Evolutionary conservation across 2,797 vertebrate species (phyloP).

Genomic region (Syncerus caffer): DNA sequence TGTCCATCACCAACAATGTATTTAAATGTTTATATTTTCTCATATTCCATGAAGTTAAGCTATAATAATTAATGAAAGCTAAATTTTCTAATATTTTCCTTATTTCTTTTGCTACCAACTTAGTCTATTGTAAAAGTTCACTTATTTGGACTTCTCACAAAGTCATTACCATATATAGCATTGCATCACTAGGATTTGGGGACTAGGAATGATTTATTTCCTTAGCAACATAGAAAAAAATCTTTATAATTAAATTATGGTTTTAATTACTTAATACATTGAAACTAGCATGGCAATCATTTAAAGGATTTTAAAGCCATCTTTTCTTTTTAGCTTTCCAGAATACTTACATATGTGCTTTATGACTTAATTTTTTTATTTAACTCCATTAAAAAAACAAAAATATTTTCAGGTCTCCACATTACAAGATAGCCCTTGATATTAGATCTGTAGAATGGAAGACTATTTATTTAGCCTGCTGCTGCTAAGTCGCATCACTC

Average conservation of each 20-base stretch:
- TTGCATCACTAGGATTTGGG: not conserved
- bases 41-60: not conserved
- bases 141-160: not conserved
- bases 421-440: not conserved
- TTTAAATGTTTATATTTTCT: not conserved
- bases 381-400: not conserved
- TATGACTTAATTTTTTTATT: not conserved
- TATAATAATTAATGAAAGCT: not conserved
- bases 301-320: not conserved
- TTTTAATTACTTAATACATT: not conserved
- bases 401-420: not conserved
- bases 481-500: too few relatives aligned
- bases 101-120: not conserved
- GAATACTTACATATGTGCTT: not conserved
- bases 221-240: not conserved
- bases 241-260: not conserved
- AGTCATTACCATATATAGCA: not conserved
- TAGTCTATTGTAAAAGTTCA: not conserved
- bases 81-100: not conserved
- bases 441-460: not conserved
- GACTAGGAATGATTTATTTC: not conserved
- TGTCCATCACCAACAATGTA: not conserved
- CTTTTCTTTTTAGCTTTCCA: not conserved
- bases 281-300: not conserved
- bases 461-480: not conserved